Evolutionary conservation across 2,888 invertebrate species (phyloP).

Genomic region (Macrophya annulata): DNA sequence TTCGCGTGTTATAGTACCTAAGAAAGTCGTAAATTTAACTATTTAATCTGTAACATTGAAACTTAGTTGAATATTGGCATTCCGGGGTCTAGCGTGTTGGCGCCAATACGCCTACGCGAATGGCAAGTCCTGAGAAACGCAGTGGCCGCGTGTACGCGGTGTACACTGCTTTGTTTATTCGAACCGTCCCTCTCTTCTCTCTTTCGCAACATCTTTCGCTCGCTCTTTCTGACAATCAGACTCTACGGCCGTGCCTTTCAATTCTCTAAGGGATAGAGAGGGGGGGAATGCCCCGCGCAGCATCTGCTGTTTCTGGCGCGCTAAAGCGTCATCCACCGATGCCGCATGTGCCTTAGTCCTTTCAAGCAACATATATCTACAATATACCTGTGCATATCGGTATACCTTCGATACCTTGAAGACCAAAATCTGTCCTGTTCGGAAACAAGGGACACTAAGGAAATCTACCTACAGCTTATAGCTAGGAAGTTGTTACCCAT

Average conservation of each 20-base stretch:
- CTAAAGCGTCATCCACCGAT: slow-evolving; percentile 28
- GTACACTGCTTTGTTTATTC: slow-evolving; percentile 45
- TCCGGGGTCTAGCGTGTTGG: slow-evolving; percentile 27
- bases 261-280: not conserved
- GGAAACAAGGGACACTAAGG: not conserved
- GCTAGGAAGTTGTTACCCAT: slow-evolving; percentile 7
- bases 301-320: slow-evolving; percentile 45
- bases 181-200: slow-evolving; percentile 23
- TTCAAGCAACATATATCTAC: not conserved
- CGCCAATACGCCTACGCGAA: slow-evolving; percentile 43
- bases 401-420: not conserved
- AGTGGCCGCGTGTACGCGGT: slow-evolving; percentile 1
- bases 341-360: slow-evolving; percentile 10
- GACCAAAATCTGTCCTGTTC: slow-evolving; percentile 1
- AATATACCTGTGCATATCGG: slow-evolving; percentile 12
- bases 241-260: slow-evolving; percentile 20
- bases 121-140: slow-evolving; percentile 7
- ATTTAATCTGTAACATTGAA: not conserved
- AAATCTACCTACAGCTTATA: not conserved
- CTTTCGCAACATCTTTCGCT: not conserved
- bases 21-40: not conserved
- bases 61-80: not conserved
- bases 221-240: slow-evolving; percentile 1
- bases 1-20: not conserved
- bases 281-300: slow-evolving; percentile 26